A percentile compares a stretch with the other conserved stretches of the same genome.
phyloP scores from a whole-genome alignment of 2,888 invertebrate genomes.

The Leptopilina myrica region DNA sequence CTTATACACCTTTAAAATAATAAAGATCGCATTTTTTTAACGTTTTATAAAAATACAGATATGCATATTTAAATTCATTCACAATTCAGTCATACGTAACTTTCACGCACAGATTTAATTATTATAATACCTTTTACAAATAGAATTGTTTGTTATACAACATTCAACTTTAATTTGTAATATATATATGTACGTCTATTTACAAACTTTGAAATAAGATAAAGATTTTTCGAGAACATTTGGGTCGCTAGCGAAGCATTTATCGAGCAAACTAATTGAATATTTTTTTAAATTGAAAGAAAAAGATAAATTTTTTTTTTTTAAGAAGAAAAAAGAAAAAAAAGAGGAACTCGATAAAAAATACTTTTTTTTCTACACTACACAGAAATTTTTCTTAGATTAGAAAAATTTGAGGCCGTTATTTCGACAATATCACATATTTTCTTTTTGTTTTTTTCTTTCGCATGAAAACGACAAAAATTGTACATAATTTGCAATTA shows the following conservation, averaged over 20 bases:
- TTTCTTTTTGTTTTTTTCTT: constrained; percentile 25
- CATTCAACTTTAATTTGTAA: constrained; percentile 18
- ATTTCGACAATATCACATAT: constrained; percentile 28
- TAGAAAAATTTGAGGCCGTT: constrained; percentile 19
- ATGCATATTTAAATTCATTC: constrained; percentile 53
- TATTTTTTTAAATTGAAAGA: neutral
- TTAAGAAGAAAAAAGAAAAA: neutral
- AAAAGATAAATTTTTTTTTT: neutral
- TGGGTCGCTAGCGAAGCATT: constrained; percentile 31
- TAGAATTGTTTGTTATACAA: constrained; percentile 23
- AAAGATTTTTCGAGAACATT: constrained; percentile 23
- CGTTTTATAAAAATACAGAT: constrained; percentile 64
- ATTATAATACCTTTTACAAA: constrained; percentile 34
- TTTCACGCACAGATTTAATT: constrained; percentile 20
- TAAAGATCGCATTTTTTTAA: constrained; percentile 58
- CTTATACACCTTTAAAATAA: constrained; percentile 56
- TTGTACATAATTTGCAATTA: constrained; percentile 49
- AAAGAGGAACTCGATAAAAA: neutral
- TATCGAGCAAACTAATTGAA: constrained; percentile 27
- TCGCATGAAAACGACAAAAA: constrained; percentile 17
- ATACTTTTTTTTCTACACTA: constrained; percentile 5
- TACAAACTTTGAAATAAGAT: constrained; percentile 29
- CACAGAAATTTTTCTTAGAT: constrained; percentile 13
- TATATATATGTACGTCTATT: constrained; percentile 29
- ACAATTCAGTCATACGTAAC: constrained; percentile 41